A percentile compares a stretch with the other conserved stretches of the same genome.
Evolutionary conservation across 2,113 vertebrate genomes (phyloP).

Genomic region (Tetrao urogallus): DNA sequence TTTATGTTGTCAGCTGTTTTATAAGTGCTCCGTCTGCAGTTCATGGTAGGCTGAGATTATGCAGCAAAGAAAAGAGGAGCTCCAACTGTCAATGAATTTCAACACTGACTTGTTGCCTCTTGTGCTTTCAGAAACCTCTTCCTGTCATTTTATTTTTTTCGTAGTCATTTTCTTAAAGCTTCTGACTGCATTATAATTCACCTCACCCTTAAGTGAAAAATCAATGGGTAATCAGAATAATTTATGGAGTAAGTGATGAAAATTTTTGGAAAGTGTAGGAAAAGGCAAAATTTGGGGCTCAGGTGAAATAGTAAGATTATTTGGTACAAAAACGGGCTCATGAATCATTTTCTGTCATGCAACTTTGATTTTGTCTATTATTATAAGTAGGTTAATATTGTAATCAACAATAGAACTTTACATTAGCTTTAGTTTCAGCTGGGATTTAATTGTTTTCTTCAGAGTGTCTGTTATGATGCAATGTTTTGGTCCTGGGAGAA

Average conservation of each 20-base stretch:
- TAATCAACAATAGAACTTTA: background rate
- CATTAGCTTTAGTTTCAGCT: too few relatives aligned
- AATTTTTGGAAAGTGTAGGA: background rate
- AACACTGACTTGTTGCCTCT: background rate
- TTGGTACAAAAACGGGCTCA: background rate
- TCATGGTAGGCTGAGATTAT: background rate
- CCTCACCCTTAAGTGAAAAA: background rate
- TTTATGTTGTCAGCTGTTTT: background rate
- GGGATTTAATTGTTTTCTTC: too few relatives aligned
- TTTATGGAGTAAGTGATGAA: background rate
- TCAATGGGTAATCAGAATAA: background rate
- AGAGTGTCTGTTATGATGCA: too few relatives aligned
- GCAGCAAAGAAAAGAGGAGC: background rate
- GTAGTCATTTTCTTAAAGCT: background rate
- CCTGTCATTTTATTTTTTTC: background rate
- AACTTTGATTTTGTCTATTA: background rate
- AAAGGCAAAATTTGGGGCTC: background rate
- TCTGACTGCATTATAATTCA: background rate
- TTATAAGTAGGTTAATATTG: background rate
- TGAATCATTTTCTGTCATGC: background rate
- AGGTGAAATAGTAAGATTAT: background rate
- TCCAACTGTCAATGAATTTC: background rate
- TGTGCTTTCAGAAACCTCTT: background rate
- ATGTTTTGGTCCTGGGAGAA: too few relatives aligned
- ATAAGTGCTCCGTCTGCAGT: background rate